Percentiles rank a stretch among this genome's conserved stretches.
These are phyloP conservation scores for Taurulus bubalis DNA, from an alignment of 2,113 vertebrate species.

Conservation along the genomic window DNA sequence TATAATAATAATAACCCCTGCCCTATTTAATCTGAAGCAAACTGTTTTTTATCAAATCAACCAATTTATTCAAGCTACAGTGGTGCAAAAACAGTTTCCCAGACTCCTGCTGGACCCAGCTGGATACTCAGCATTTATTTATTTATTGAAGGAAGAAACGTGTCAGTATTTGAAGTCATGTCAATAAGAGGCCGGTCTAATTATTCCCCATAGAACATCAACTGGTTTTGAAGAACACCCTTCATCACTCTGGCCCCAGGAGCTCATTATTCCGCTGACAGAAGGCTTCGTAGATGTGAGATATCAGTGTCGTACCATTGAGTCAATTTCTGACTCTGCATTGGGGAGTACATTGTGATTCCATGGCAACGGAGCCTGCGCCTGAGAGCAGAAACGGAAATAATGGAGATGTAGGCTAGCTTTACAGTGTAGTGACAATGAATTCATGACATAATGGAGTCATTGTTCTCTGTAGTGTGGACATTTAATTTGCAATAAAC, in stretches of 20 bases:
- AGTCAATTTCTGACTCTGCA: background rate
- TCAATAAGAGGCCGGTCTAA: constrained; percentile 14
- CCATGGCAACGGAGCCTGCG: no score
- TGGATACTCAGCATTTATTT: background rate
- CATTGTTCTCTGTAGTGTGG: background rate
- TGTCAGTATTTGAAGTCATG: background rate
- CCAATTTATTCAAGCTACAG: background rate
- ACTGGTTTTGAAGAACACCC: constrained; percentile 36
- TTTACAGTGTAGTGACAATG: background rate
- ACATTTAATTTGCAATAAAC: background rate
- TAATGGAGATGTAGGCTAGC: background rate
- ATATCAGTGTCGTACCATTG: background rate
- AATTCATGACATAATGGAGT: background rate
- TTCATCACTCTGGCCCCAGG: constrained; percentile 25
- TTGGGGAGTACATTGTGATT: background rate
- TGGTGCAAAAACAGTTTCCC: background rate
- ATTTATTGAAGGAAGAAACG: background rate
- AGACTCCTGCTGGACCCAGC: background rate
- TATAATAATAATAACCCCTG: background rate
- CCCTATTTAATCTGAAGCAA: background rate
- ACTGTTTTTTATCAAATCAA: background rate
- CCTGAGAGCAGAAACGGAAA: background rate
- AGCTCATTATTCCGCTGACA: constrained; percentile 18
- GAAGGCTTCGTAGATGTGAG: background rate
- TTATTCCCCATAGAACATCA: constrained; percentile 45